Base-by-base conservation (phyloP, 2,797 vertebrate genomes). In the Decapterus maruadsi region DNA sequence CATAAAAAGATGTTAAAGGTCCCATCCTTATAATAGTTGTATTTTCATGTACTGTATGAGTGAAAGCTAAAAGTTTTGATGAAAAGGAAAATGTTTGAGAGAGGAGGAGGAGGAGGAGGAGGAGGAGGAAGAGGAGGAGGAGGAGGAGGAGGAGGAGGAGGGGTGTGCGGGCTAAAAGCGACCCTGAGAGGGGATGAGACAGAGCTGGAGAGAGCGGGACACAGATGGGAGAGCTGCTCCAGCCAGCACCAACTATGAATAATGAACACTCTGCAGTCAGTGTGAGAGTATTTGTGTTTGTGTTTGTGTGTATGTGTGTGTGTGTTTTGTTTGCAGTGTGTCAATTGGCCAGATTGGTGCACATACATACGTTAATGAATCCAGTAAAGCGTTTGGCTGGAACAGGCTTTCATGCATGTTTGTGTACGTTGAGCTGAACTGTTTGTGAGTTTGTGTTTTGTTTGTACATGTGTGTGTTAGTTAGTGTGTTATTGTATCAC, bases 221-320 rank as follows among this genome's bases (percentile, higher is more conserved):
- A 56, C 78, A 84, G 69, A 82, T 87, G 81, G 76, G 67, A 78
- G 63, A 1, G 65, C 61, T 68, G 69, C 72, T 42, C 40, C 55
- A 69, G 45, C 68, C 72, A 65, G 34, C 40, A 45, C 68, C 59
- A 45, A 55, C 46, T 59, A 73, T 90, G 65, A 83, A 83, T 87
- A 87, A 85, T 85, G 72, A 71, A 86, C 64, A 26, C 50, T 20
- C 22, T 31, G 17, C 62, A 66, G 68, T 67, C 40, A 19, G 40
- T 16, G 54, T 12, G 20, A 43, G 53, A 62, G 8, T 62, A 17
- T 50, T 16, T 68, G 38, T 54, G 34, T 60, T 22, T 34, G 46
- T 67, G 12, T 56, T 31, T 56, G 34, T 57, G 67, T 68, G 1
- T 26, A 26, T 26, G 3, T n/a, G 46, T 14, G 16, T 57, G 59